phyloP scores from a whole-genome alignment of 2,113 vertebrate species.

The Ptyas mucosa region DNA sequence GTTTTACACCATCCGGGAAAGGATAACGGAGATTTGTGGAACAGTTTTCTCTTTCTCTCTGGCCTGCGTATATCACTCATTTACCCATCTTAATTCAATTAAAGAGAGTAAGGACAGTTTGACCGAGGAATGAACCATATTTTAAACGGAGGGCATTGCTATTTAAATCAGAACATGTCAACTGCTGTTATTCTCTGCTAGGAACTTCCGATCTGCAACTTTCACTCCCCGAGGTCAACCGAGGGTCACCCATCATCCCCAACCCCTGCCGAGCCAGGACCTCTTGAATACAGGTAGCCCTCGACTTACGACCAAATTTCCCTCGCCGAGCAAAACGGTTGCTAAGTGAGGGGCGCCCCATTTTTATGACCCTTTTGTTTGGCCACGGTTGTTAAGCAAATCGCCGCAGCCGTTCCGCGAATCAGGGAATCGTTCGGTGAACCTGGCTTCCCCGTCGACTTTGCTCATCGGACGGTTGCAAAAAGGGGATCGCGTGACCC shows the following conservation, averaged over 20 bases:
- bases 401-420: background rate
- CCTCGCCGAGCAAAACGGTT: background rate
- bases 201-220: slow-evolving; percentile 77
- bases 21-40: slow-evolving; percentile 69
- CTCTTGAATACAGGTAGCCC: slow-evolving; percentile 17
- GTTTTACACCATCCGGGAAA: slow-evolving; percentile 71
- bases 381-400: background rate
- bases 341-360: background rate
- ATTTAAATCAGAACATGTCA: slow-evolving; percentile 78
- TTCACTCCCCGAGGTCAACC: slow-evolving; percentile 74
- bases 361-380: background rate
- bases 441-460: background rate
- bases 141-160: slow-evolving; percentile 87
- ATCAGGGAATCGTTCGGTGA: accelerated
- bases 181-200: slow-evolving; percentile 79
- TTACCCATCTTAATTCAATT: slow-evolving; percentile 99
- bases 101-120: slow-evolving; percentile 91
- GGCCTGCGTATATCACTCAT: slow-evolving; percentile 86
- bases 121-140: slow-evolving; percentile 94
- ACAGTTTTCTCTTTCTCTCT: slow-evolving; percentile 65
- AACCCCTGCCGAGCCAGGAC: background rate
- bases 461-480: background rate
- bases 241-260: slow-evolving; percentile 67
- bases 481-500: background rate
- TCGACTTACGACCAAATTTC: background rate